Base-by-base conservation (phyloP, 53 echinoderm and acorn worm genomes). In the Crossaster papposus region DNA sequence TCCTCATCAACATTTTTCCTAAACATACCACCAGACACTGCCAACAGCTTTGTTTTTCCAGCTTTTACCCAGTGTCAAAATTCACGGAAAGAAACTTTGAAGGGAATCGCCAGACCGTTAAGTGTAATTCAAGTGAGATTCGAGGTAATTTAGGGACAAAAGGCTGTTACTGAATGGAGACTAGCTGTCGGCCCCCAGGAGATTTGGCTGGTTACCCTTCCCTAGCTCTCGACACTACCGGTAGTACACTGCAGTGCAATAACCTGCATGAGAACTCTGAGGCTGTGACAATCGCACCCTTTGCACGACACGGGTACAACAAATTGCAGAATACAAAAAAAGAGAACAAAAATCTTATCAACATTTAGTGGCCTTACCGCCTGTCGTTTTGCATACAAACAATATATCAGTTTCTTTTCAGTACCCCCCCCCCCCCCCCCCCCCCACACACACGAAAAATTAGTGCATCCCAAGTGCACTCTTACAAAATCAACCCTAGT, bases 71-170 rank as follows among this genome's bases (percentile, higher is more conserved):
- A 30, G 36, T 36, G 36, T 24, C 70, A 82, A 52, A 51, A 44
- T 71, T 71, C 71, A 83, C 14, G 70, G 78, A 50, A 26, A 83
- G 36, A 10, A 26, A 5, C 23, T 65, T 83, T 83, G 83, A 70
- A 38, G 24, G 32, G 24, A 72, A 52, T 32, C 72, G 72, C 44
- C 54, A 71, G 84, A 84, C 84, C 52, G 73, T 84, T 70, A 72
- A 84, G 54, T 65, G 65, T 29, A 65, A 82, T 82, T 81, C 81
- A 81, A 52, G 58, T 33, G 55, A 81, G 58, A 81, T 81, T 63
- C 63, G 30, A 58, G 52, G 81, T 62, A 58, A 81, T 81, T 82
- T 44, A 50, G 65, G 65, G 33, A 82, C 82, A 82, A 82, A 82
- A 36, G 82, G 65, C 65, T 15, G 82, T 34, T 24, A 68, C 36